phyloP scores from a whole-genome alignment of 1,140 invertebrate species.

The Phthorimaea operculella region DNA sequence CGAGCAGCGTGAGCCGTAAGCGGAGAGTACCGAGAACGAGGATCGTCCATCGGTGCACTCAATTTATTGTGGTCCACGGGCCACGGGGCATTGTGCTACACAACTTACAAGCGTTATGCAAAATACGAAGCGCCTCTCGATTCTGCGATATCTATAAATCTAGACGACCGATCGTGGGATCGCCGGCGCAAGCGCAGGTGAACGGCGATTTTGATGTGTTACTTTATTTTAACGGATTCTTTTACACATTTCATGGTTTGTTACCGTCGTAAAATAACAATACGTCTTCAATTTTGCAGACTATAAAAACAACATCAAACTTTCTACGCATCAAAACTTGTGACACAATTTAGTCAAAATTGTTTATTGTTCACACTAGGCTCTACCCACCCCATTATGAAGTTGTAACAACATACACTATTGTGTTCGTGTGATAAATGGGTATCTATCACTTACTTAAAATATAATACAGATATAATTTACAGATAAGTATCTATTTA shows the following conservation, averaged over 20 bases:
- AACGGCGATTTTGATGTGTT: constrained; percentile 44
- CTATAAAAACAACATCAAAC: no score
- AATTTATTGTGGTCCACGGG: constrained; percentile 24
- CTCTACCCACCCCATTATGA: no score
- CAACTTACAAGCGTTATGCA: constrained; percentile 59
- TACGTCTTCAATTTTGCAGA: no score
- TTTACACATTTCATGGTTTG: no score
- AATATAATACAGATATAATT: constrained; percentile 39
- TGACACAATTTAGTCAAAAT: no score
- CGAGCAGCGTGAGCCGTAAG: constrained; percentile 8
- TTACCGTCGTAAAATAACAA: no score
- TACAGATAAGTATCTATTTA: no score
- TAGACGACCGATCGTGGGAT: constrained; percentile 58
- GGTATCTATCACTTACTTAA: constrained; percentile 12
- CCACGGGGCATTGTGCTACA: constrained; percentile 40
- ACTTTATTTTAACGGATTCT: constrained; percentile 42
- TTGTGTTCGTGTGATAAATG: constrained; percentile 26
- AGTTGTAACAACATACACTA: constrained; percentile 9
- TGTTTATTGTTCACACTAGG: no score
- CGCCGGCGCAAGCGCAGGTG: constrained; percentile 43
- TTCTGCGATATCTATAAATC: constrained; percentile 60
- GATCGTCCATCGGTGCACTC: constrained; percentile 12
- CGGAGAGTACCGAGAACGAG: neutral
- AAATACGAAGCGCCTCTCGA: constrained; percentile 58
- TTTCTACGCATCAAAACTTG: no score